Conservation (phyloP, 1,140 invertebrate species). For the Agraylea sexmaculata region DNA sequence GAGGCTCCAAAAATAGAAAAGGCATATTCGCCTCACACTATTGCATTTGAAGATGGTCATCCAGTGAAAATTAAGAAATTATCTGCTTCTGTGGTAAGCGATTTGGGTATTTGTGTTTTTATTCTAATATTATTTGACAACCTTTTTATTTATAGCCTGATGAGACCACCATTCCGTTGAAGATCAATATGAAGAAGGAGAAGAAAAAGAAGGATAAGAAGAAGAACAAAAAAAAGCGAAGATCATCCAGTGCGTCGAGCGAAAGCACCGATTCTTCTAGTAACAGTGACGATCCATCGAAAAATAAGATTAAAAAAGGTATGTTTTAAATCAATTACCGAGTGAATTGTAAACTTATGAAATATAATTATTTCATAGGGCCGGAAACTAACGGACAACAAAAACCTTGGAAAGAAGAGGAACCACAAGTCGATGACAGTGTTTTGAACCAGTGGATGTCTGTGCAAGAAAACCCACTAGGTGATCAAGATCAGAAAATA, state of each 20-base stretch:
- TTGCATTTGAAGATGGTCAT: constrained; percentile 37
- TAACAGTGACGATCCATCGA: constrained; percentile 28
- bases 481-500: constrained; percentile 44
- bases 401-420: constrained; percentile 25
- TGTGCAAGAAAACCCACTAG: constrained; percentile 40
- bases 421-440: constrained; percentile 40
- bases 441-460: constrained; percentile 50
- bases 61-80: constrained; percentile 26
- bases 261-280: constrained; percentile 36
- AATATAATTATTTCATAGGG: too few species aligned
- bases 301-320: constrained; percentile 20
- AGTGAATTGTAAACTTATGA: too few species aligned
- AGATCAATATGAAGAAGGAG: constrained; percentile 20
- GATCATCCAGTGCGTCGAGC: constrained; percentile 36
- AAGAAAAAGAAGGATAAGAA: constrained; percentile 42
- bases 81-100: constrained; percentile 9
- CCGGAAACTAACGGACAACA: constrained; percentile 14
- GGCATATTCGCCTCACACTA: constrained; percentile 31
- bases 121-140: constrained; percentile 4
- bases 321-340: neutral
- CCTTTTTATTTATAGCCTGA: constrained; percentile 12
- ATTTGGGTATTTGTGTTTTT: constrained; percentile 2
- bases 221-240: constrained; percentile 48
- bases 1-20: too few species aligned
- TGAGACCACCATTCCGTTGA: constrained; percentile 8